Percentiles rank a stretch among this genome's conserved stretches.
Conservation (phyloP, 2,888 invertebrate genomes). For the Lacanobia wlatinum region DNA sequence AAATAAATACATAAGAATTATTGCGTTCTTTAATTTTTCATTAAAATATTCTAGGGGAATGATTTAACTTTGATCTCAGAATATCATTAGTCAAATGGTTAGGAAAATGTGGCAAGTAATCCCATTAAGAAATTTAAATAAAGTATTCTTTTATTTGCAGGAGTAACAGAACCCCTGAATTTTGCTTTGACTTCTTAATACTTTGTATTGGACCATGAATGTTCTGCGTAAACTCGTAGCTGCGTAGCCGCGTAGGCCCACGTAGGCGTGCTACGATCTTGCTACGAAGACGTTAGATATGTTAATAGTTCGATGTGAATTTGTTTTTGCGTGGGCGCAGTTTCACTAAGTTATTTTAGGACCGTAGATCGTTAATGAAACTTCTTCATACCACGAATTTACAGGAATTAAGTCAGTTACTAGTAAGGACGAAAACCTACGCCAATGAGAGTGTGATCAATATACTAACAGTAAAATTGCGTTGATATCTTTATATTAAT, state of each 20-base stretch:
- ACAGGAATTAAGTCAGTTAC: too few relatives aligned
- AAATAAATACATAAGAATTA: conserved; percentile 16
- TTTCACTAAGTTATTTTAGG: conserved; percentile 4
- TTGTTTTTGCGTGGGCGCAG: conserved; percentile 19
- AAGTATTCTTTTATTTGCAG: conserved; percentile 1
- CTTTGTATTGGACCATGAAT: conserved; percentile 7
- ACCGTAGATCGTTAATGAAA: background rate
- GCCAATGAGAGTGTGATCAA: background rate
- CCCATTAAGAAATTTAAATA: conserved; percentile 15
- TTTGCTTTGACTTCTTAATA: conserved; percentile 27
- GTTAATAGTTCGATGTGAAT: conserved; percentile 11
- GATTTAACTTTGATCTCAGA: conserved; percentile 20
- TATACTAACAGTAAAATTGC: background rate
- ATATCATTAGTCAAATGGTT: conserved; percentile 25
- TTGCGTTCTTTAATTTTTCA: conserved; percentile 4
- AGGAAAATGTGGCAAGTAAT: conserved; percentile 19
- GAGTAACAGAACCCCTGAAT: conserved; percentile 13
- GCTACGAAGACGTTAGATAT: conserved; percentile 25
- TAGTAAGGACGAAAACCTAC: background rate
- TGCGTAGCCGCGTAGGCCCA: conserved; percentile 1
- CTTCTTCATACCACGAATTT: too few relatives aligned
- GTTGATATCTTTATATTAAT: too few relatives aligned
- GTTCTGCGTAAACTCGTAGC: conserved; percentile 12
- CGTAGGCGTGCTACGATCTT: conserved; percentile 30
- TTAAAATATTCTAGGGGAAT: conserved; percentile 15